phyloP scores from a whole-genome alignment of 2,888 invertebrate genomes.

The Pherbina coryleti region DNA sequence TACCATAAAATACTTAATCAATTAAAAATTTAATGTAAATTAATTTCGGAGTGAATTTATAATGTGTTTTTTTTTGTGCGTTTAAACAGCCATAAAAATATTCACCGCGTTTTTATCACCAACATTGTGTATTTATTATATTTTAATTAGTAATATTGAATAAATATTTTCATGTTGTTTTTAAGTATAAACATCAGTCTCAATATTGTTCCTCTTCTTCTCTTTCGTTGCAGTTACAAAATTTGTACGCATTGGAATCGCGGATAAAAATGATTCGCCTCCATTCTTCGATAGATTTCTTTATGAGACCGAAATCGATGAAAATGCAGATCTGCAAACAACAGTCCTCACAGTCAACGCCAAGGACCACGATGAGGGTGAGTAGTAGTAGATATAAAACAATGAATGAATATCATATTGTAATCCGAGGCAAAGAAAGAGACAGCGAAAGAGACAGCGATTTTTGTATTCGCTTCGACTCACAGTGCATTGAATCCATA shows the following conservation, averaged over 20 bases:
- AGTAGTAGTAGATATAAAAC: too few species aligned
- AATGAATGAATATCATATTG: too few species aligned
- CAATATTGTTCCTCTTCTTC: conserved; percentile 24
- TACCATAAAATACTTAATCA: too few species aligned
- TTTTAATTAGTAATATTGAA: background rate
- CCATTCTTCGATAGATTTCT: conserved; percentile 97
- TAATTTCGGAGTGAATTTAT: background rate
- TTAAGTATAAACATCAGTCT: background rate
- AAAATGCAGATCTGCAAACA: conserved; percentile 96
- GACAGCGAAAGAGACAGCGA: too few species aligned
- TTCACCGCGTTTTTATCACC: too few species aligned
- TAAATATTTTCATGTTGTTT: background rate
- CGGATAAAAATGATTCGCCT: conserved; percentile 99
- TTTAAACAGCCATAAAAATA: too few species aligned
- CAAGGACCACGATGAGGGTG: conserved; percentile 98
- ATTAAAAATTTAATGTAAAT: background rate
- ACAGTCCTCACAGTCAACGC: conserved; percentile 98
- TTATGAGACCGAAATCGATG: conserved; percentile 97
- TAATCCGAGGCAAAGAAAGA: too few species aligned
- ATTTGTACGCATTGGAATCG: conserved; percentile 97
- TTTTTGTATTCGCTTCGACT: too few species aligned
- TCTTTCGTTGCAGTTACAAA: conserved; percentile 85
- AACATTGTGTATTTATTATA: background rate
- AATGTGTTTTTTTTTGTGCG: background rate
- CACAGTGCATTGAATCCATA: too few species aligned